Conservation (phyloP, 2,113 vertebrate genomes). For the Eublepharis macularius region DNA sequence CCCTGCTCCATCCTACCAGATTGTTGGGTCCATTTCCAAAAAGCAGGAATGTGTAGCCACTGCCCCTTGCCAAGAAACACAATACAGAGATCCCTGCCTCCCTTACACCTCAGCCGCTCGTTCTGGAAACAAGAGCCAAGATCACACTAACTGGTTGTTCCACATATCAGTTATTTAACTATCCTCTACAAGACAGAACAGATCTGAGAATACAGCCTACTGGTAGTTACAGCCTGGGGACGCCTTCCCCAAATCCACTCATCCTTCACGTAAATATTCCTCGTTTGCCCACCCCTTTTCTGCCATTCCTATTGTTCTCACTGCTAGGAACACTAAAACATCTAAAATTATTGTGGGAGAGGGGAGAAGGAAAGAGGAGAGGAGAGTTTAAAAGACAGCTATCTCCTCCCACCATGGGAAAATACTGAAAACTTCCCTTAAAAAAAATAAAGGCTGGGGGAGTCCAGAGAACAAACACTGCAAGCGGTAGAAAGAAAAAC, state of each 20-base stretch:
- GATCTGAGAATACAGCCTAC: neutral
- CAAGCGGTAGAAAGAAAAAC: neutral
- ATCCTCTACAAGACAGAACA: constrained; percentile 34
- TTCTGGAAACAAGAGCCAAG: constrained; percentile 28
- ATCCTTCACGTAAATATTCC: neutral
- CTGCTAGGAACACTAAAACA: neutral
- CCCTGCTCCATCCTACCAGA: neutral
- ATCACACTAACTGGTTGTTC: constrained; percentile 31
- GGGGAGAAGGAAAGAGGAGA: neutral
- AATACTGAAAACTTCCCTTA: neutral
- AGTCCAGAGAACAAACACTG: neutral
- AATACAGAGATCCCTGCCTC: constrained; percentile 52
- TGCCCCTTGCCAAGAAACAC: constrained; percentile 14
- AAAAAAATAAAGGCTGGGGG: neutral
- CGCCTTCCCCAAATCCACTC: too few relatives aligned
- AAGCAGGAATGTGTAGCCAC: too few relatives aligned
- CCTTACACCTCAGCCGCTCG: constrained; percentile 36
- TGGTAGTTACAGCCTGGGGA: neutral
- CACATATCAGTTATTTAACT: constrained; percentile 53
- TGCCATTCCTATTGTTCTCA: neutral
- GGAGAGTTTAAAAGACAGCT: neutral
- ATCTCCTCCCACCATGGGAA: neutral
- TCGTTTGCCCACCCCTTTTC: neutral
- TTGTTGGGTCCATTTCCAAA: neutral
- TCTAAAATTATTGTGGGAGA: neutral